These are phyloP conservation scores for Clupea harengus DNA, from an alignment of 2,113 vertebrate species.

Conservation along the genomic window DNA sequence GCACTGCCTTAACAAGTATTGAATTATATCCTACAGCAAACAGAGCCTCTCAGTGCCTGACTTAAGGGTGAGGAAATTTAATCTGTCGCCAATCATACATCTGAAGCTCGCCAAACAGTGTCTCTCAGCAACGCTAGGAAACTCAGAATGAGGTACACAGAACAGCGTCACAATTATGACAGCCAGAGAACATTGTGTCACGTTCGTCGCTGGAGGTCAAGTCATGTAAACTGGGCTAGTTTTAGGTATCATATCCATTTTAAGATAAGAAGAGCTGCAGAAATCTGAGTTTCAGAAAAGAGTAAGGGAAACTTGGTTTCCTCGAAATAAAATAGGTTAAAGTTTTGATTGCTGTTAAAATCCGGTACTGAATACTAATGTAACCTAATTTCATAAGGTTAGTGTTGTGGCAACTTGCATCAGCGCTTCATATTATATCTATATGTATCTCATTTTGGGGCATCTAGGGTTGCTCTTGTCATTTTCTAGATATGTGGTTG, in stretches of 20 bases:
- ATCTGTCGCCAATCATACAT: constrained; percentile 51
- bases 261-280: not conserved
- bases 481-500: too few relatives aligned
- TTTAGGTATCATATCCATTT: not conserved
- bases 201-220: not conserved
- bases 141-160: not conserved
- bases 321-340: too few relatives aligned
- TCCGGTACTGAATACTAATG: too few relatives aligned
- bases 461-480: too few relatives aligned
- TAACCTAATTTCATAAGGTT: too few relatives aligned
- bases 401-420: too few relatives aligned
- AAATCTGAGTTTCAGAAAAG: too few relatives aligned
- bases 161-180: constrained; percentile 31
- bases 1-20: not conserved
- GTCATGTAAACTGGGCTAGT: not conserved
- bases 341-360: too few relatives aligned
- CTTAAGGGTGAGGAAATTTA: constrained; percentile 61
- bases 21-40: not conserved
- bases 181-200: not conserved
- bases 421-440: too few relatives aligned
- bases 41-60: constrained; percentile 6
- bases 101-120: constrained; percentile 61
- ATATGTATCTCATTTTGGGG: too few relatives aligned
- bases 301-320: too few relatives aligned
- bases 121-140: constrained; percentile 62